Conservation (phyloP, 1,140 invertebrate species). For the Cryptotermes secundus region DNA sequence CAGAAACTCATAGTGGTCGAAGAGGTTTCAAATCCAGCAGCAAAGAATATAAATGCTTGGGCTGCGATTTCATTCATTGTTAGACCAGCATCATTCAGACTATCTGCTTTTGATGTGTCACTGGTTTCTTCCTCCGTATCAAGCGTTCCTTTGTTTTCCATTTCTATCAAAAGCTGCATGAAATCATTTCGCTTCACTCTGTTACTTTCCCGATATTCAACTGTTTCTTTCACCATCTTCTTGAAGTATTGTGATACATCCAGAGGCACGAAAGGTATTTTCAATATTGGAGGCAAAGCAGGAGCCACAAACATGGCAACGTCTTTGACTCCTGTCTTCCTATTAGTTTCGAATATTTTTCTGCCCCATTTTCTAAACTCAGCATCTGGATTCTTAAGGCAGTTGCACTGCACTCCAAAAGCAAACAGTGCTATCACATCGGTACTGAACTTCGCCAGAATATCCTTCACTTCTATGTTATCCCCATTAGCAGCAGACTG, state of each 20-base stretch:
- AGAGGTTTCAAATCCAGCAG: slow-evolving; percentile 40
- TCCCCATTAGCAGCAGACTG: slow-evolving; percentile 33
- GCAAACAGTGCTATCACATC: slow-evolving; percentile 58
- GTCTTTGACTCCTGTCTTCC: neutral
- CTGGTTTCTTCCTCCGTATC: slow-evolving; percentile 11
- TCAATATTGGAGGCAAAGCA: neutral
- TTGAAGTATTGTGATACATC: slow-evolving; percentile 45
- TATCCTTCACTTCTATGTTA: slow-evolving; percentile 36
- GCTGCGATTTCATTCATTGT: slow-evolving; percentile 4
- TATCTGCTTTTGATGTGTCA: neutral
- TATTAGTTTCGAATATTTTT: slow-evolving; percentile 42
- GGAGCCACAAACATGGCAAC: neutral
- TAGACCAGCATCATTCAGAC: neutral
- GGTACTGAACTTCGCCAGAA: slow-evolving; percentile 51
- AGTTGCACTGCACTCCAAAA: slow-evolving; percentile 58
- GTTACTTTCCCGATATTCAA: slow-evolving; percentile 47
- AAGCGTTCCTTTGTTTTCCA: slow-evolving; percentile 39
- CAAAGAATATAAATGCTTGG: slow-evolving; percentile 32
- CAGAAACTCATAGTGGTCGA: slow-evolving; percentile 39
- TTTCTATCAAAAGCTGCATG: slow-evolving; percentile 46
- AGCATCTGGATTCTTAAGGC: slow-evolving; percentile 50
- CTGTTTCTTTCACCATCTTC: slow-evolving; percentile 44
- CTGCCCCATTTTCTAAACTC: slow-evolving; percentile 53
- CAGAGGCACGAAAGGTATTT: neutral
- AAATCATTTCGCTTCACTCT: slow-evolving; percentile 47